Evolutionary conservation across 1,140 invertebrate species (phyloP).

Genomic region (Lysiphlebus fabarum): DNA sequence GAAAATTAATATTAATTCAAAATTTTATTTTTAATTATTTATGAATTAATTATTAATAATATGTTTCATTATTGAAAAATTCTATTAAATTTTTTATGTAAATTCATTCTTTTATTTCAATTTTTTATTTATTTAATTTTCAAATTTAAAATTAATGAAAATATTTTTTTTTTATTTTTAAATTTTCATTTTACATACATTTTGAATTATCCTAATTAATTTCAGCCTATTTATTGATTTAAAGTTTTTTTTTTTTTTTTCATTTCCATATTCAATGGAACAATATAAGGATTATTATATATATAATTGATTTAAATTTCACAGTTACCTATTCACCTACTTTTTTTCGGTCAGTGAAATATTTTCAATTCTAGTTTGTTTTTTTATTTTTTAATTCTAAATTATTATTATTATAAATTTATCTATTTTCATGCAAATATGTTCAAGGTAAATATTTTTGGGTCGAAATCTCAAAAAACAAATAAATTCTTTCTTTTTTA

Average conservation of each 20-base stretch:
- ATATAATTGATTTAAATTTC: neutral
- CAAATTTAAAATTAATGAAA: neutral
- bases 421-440: too few species aligned
- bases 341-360: neutral
- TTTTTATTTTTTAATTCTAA: neutral
- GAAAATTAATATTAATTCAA: slow-evolving; percentile 7
- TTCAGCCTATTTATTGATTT: too few species aligned
- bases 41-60: slow-evolving; percentile 1
- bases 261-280: too few species aligned
- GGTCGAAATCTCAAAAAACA: too few species aligned
- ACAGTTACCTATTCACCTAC: neutral
- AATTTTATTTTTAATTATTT: neutral
- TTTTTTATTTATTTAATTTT: neutral
- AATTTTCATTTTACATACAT: too few species aligned
- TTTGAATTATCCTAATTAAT: too few species aligned
- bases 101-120: neutral
- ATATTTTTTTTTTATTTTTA: neutral
- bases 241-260: too few species aligned
- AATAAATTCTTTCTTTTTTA: too few species aligned
- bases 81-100: slow-evolving; percentile 5
- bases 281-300: too few species aligned
- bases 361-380: neutral
- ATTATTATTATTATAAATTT: too few species aligned
- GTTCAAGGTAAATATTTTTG: too few species aligned
- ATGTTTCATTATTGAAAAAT: slow-evolving; percentile 10